phyloP scores from a whole-genome alignment of 2,888 invertebrate genomes.

The Acholoe squamosa region DNA sequence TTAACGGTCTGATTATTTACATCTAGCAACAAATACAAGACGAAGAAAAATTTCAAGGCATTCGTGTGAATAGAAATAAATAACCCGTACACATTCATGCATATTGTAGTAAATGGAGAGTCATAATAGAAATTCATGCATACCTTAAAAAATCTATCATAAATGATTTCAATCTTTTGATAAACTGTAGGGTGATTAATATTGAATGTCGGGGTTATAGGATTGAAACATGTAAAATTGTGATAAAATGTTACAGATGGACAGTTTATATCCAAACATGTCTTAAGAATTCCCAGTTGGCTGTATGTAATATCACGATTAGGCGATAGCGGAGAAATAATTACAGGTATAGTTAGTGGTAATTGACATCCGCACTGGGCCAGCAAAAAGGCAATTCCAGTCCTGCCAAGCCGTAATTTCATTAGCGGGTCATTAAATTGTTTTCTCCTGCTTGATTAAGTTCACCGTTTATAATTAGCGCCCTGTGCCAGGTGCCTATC shows the following conservation, averaged over 20 bases:
- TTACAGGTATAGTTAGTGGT: constrained; percentile 34
- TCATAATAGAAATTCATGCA: too few relatives aligned
- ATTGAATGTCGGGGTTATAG: too few relatives aligned
- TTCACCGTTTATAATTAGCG: constrained; percentile 47
- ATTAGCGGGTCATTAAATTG: constrained; percentile 42
- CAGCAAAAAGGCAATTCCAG: constrained; percentile 17
- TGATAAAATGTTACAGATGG: too few relatives aligned
- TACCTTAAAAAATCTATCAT: too few relatives aligned
- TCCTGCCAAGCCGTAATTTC: not conserved
- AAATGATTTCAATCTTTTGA: too few relatives aligned
- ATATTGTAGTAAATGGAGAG: too few relatives aligned
- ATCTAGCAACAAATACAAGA: too few relatives aligned
- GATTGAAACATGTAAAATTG: too few relatives aligned
- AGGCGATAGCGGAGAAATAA: not conserved
- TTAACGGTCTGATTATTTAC: too few relatives aligned
- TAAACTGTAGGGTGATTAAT: too few relatives aligned
- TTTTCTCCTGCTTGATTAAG: constrained; percentile 52
- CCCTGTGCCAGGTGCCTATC: too few relatives aligned
- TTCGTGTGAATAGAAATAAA: not conserved
- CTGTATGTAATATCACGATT: not conserved
- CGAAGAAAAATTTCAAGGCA: too few relatives aligned
- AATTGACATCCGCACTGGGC: constrained; percentile 12
- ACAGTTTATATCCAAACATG: not conserved
- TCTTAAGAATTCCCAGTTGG: not conserved
- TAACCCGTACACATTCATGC: not conserved